These are phyloP conservation scores for Tenrec ecaudatus DNA, from an alignment of 2,113 vertebrate genomes.

Conservation along the genomic window DNA sequence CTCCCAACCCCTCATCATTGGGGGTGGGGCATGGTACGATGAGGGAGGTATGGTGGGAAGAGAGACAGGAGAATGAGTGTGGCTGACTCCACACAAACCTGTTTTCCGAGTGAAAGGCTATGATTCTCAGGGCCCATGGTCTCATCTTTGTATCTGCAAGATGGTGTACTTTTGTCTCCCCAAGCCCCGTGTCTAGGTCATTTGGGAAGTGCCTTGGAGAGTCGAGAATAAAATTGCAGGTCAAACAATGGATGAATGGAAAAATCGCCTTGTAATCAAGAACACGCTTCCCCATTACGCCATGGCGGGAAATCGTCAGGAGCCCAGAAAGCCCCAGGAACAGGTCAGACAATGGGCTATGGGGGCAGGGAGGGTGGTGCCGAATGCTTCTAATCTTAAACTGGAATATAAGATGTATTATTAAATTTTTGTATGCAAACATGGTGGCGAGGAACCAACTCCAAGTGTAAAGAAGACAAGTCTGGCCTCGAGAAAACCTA, in stretches of 20 bases:
- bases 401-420: constrained; percentile 72
- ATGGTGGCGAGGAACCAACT: not conserved
- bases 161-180: constrained; percentile 78
- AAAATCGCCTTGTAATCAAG: constrained; percentile 72
- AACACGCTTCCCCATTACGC: constrained; percentile 54
- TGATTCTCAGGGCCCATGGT: constrained; percentile 63
- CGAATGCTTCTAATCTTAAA: constrained; percentile 69
- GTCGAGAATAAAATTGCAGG: constrained; percentile 65
- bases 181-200: constrained; percentile 78
- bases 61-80: constrained; percentile 36
- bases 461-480: constrained; percentile 60
- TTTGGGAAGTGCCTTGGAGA: constrained; percentile 76
- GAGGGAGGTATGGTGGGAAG: constrained; percentile 20
- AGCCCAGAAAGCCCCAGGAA: constrained; percentile 69
- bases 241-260: constrained; percentile 75
- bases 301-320: constrained; percentile 61
- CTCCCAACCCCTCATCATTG: not conserved
- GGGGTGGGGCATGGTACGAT: not conserved
- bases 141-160: constrained; percentile 72
- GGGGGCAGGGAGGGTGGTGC: constrained; percentile 52
- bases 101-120: constrained; percentile 49
- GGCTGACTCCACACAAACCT: constrained; percentile 19
- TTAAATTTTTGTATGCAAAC: constrained; percentile 71
- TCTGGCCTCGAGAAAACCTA: constrained; percentile 29
- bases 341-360: constrained; percentile 77